Conservation (phyloP, 2,797 vertebrate genomes). For the Fistularia tabacaria region DNA sequence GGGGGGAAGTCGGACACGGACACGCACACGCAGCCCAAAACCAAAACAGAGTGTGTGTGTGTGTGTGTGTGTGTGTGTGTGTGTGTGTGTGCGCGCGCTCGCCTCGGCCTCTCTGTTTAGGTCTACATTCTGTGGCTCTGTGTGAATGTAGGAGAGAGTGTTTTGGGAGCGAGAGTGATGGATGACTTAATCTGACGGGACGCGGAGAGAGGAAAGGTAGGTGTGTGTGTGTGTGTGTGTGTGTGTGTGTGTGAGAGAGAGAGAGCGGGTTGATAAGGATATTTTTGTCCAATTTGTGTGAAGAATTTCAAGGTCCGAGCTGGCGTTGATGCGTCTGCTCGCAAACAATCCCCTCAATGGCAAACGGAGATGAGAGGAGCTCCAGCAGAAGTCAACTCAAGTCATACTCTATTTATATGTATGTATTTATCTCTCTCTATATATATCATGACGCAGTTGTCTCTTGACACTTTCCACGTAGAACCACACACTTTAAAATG, state of each 20-base stretch:
- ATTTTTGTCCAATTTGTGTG: conserved; percentile 58
- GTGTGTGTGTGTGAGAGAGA: conserved; percentile 22
- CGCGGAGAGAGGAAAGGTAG: conserved; percentile 12
- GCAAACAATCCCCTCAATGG: neutral
- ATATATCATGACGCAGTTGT: too few relatives aligned
- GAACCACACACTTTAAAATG: too few relatives aligned
- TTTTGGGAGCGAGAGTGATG: conserved; percentile 56
- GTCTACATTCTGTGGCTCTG: conserved; percentile 59
- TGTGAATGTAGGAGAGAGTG: conserved; percentile 55
- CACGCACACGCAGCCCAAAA: conserved; percentile 36
- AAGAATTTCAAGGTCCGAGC: conserved; percentile 62
- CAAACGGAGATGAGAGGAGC: neutral
- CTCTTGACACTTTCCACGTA: too few relatives aligned
- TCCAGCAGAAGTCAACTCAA: neutral
- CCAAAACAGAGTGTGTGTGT: conserved; percentile 50
- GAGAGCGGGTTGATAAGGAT: conserved; percentile 52
- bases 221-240: conserved; percentile 16
- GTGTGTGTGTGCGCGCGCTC: neutral
- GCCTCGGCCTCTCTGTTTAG: conserved; percentile 55
- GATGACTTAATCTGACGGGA: conserved; percentile 53
- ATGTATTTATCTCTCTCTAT: too few relatives aligned
- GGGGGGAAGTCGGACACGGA: conserved; percentile 33
- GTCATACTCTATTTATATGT: too few relatives aligned
- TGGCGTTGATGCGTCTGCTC: conserved; percentile 9
- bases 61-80: conserved; percentile 6